A percentile compares a stretch with the other conserved stretches of the same genome.
These are phyloP conservation scores for Clitarchus hookeri DNA, from an alignment of 2,888 invertebrate species.

Conservation along the genomic window DNA sequence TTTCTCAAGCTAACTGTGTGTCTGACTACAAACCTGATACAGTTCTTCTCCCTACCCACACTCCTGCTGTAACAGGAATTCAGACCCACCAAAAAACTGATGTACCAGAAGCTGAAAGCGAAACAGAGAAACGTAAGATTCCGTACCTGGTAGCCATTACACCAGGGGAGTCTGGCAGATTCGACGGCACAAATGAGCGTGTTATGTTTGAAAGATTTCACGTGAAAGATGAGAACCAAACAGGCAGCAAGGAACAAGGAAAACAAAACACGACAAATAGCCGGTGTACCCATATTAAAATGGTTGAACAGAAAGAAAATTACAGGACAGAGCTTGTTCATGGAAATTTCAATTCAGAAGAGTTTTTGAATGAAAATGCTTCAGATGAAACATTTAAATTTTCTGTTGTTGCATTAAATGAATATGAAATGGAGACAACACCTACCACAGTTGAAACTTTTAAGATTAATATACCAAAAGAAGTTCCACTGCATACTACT, in stretches of 20 bases:
- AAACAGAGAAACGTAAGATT: not conserved
- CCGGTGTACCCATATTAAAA: not conserved
- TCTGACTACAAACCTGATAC: not conserved
- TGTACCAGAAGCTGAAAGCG: not conserved
- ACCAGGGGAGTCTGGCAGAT: not conserved
- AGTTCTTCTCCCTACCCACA: not conserved
- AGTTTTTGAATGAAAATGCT: not conserved
- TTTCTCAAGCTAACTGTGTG: not conserved
- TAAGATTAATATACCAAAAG: constrained; percentile 23
- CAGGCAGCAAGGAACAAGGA: not conserved
- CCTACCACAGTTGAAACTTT: constrained; percentile 22
- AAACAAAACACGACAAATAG: not conserved
- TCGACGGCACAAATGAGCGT: too few relatives aligned
- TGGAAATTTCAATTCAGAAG: not conserved
- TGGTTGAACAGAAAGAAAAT: not conserved
- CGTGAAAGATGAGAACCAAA: not conserved
- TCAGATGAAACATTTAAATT: not conserved
- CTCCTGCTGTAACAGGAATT: not conserved
- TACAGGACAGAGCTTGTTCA: not conserved
- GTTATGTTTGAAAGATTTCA: not conserved
- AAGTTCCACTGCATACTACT: constrained; percentile 19
- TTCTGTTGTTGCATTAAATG: not conserved
- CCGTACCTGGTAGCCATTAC: not conserved
- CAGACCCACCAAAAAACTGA: not conserved
- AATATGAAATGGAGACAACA: not conserved